phyloP scores from a whole-genome alignment of 64 coral and sea anemone genomes.

The Actinia equina region DNA sequence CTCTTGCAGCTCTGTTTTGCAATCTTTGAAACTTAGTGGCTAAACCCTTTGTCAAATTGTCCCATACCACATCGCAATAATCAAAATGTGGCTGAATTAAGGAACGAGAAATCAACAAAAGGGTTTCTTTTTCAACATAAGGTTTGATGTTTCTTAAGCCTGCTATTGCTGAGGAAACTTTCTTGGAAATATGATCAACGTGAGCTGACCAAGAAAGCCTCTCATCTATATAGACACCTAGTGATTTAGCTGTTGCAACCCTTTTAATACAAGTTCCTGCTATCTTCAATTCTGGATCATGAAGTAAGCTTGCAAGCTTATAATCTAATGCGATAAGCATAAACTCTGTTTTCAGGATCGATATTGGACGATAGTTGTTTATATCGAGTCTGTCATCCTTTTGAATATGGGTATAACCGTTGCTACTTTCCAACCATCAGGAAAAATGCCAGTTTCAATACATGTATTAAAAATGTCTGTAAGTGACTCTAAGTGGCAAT shows the following conservation, averaged over 20 bases:
- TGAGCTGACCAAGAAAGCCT: no score
- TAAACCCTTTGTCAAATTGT: background rate
- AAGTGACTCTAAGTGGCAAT: background rate
- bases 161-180: no score
- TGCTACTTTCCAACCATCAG: slow-evolving; percentile 12
- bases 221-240: no score
- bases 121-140: slow-evolving; percentile 1
- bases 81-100: background rate
- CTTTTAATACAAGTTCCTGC: no score
- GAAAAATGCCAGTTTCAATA: background rate
- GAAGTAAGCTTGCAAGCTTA: no score
- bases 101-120: background rate
- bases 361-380: slow-evolving; percentile 21
- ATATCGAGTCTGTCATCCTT: background rate
- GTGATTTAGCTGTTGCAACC: no score
- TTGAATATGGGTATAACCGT: slow-evolving; percentile 2
- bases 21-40: slow-evolving; percentile 13
- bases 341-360: background rate
- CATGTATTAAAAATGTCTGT: background rate
- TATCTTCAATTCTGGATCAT: no score
- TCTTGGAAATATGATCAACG: no score
- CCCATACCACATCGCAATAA: background rate
- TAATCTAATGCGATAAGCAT: no score
- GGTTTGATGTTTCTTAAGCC: background rate
- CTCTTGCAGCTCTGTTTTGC: slow-evolving; percentile 24